Conservation (phyloP, 2,113 vertebrate species). For the Seriola quinqueradiata region DNA sequence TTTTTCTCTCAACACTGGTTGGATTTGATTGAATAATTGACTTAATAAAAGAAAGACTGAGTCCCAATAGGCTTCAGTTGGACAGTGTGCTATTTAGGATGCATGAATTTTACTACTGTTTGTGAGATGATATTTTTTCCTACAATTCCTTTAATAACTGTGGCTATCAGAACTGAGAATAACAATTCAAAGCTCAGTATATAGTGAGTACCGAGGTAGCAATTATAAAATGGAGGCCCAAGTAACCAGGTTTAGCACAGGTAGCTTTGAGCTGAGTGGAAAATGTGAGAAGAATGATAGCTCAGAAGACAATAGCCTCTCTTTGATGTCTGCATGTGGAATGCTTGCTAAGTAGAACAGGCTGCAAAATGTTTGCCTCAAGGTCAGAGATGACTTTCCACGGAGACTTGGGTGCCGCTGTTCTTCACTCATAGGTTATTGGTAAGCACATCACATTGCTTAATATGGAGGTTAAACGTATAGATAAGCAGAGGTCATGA, state of each 20-base stretch:
- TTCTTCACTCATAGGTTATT: conserved; percentile 19
- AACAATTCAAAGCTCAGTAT: not conserved
- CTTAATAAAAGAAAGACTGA: conserved; percentile 33
- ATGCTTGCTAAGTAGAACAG: conserved; percentile 74
- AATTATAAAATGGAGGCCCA: not conserved
- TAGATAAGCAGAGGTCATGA: not conserved
- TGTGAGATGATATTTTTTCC: not conserved
- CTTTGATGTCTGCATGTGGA: conserved; percentile 75
- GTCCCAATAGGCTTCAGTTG: not conserved
- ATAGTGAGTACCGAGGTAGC: not conserved
- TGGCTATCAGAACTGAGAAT: not conserved
- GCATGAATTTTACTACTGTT: not conserved
- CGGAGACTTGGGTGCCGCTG: conserved; percentile 37
- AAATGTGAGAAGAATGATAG: conserved; percentile 55
- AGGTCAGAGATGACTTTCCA: conserved; percentile 67
- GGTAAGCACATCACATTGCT: conserved; percentile 1
- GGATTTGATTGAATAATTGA: conserved; percentile 39
- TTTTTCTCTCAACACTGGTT: conserved; percentile 31
- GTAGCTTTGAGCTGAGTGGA: conserved; percentile 54
- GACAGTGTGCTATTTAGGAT: not conserved
- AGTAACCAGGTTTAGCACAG: conserved; percentile 37
- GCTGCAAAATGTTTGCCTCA: conserved; percentile 68
- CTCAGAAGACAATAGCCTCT: conserved; percentile 51
- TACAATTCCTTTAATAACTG: not conserved
- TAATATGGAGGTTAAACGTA: conserved; percentile 1